These are phyloP conservation scores for Fabriciana adippe DNA, from an alignment of 2,888 invertebrate species.

Conservation along the genomic window DNA sequence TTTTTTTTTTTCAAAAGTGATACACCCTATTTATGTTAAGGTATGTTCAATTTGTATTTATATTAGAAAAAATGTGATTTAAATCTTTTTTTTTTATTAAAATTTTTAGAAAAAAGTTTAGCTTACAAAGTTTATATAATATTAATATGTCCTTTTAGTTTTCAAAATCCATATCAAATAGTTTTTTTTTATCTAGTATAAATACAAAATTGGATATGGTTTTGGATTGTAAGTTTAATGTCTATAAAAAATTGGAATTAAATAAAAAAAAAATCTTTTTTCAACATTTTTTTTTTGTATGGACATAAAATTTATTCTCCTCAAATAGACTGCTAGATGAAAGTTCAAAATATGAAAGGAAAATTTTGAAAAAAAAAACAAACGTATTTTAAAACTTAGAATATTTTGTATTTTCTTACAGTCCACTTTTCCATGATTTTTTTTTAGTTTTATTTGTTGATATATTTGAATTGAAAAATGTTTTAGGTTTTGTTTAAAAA, in stretches of 20 bases:
- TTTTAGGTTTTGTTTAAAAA: not conserved
- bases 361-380: slow-evolving; percentile 16
- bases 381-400: slow-evolving; percentile 27
- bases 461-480: not conserved
- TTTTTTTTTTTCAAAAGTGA: slow-evolving; percentile 1
- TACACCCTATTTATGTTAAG: slow-evolving; percentile 8
- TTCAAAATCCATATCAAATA: slow-evolving; percentile 8
- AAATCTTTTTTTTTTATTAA: not conserved
- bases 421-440: slow-evolving; percentile 7
- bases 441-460: not conserved
- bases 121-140: not conserved
- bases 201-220: slow-evolving; percentile 14
- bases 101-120: not conserved
- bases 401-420: slow-evolving; percentile 40
- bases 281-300: slow-evolving; percentile 16
- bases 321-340: slow-evolving; percentile 28
- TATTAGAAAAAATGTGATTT: not conserved
- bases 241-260: not conserved
- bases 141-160: not conserved
- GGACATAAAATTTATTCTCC: slow-evolving; percentile 20
- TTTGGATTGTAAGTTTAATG: slow-evolving; percentile 5
- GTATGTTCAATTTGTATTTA: slow-evolving; percentile 15
- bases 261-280: not conserved
- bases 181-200: slow-evolving; percentile 1
- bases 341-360: slow-evolving; percentile 4